phyloP scores from a whole-genome alignment of 2,113 vertebrate genomes.

The Tachysurus vachellii region DNA sequence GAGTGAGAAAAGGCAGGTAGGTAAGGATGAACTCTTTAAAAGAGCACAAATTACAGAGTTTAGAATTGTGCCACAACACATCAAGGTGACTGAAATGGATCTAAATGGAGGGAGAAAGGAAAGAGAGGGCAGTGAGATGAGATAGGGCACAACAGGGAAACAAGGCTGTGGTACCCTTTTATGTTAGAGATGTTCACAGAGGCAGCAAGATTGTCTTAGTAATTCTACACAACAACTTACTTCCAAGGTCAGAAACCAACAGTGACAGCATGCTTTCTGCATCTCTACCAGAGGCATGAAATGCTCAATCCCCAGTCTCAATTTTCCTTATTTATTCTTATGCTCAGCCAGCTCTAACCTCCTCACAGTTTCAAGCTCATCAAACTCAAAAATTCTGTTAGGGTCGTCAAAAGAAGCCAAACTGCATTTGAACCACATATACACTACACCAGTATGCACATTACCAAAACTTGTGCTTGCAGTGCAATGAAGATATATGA shows the following conservation, averaged over 20 bases:
- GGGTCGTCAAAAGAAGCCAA: neutral
- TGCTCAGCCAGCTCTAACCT: constrained; percentile 1
- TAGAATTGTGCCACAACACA: constrained; percentile 48
- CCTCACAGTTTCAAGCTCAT: neutral
- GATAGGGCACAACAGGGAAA: constrained; percentile 6
- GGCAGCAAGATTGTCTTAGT: constrained; percentile 4
- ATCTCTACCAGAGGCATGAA: constrained; percentile 2
- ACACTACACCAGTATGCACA: constrained; percentile 22
- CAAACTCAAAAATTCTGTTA: neutral
- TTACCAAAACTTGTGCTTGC: neutral
- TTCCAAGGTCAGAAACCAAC: constrained; percentile 27
- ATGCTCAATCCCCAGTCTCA: constrained; percentile 35
- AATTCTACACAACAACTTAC: constrained; percentile 16
- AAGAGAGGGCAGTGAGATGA: constrained; percentile 17
- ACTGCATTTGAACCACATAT: constrained; percentile 23
- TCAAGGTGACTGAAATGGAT: constrained; percentile 52
- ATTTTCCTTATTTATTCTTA: constrained; percentile 44
- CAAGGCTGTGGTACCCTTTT: constrained; percentile 24
- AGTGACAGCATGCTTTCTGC: constrained; percentile 10
- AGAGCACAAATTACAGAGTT: constrained; percentile 53
- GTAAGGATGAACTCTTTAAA: constrained; percentile 52
- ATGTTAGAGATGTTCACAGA: neutral
- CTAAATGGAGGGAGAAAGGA: constrained; percentile 43
- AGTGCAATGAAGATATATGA: neutral
- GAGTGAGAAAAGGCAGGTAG: constrained; percentile 27